Evolutionary conservation across 2,113 vertebrate species (phyloP), one percentile per base, ranked within the genome.

Genomic region (Platysteira castanea): DNA sequence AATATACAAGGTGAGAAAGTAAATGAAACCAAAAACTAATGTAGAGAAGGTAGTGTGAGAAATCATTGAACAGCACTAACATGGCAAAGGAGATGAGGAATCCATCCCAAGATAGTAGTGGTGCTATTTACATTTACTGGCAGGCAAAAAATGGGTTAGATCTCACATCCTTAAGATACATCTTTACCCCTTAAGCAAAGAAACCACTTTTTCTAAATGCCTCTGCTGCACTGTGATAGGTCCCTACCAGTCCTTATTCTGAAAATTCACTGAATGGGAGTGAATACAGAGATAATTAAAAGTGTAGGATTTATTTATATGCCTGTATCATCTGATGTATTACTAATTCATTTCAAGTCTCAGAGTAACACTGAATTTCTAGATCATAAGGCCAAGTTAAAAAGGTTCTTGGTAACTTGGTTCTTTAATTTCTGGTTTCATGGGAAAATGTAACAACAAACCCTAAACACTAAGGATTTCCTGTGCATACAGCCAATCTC

Each of bases 401-500:
- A 92, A 94, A 64, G 3, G 15, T 56, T 75, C 31, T 70, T 78
- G 17, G n/a, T 60, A 76, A 59, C 30, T 70, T 22, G 12, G 23
- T 53, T 84, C 57, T 84, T 87, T 91, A 67, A 69, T n/a, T 87
- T 89, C 57, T 13, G 11, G 18, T 95, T 94, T 93, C 61, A 35
- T 39, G 26, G 67, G 89, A 91, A 87, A 84, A 89, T 41, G 17
- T 79, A 60, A 41, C 3, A 28, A 52, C 22, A 73, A 71, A 49
- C 39, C 35, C 49, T 28, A 52, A 77, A 47, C 30, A 19, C 41
- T 31, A 47, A 64, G 49, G 49, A 75, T 68, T 75, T 87, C 80
- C 65, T 87, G n/a, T 24, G 22, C 12, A 27, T 35, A 41, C 15
- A 78, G 49, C 64, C 70, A 31, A 41, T 37, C 13, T 81, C 64